Evolutionary conservation across 1,140 invertebrate genomes (phyloP).

Genomic region (Drosophila mauritiana): DNA sequence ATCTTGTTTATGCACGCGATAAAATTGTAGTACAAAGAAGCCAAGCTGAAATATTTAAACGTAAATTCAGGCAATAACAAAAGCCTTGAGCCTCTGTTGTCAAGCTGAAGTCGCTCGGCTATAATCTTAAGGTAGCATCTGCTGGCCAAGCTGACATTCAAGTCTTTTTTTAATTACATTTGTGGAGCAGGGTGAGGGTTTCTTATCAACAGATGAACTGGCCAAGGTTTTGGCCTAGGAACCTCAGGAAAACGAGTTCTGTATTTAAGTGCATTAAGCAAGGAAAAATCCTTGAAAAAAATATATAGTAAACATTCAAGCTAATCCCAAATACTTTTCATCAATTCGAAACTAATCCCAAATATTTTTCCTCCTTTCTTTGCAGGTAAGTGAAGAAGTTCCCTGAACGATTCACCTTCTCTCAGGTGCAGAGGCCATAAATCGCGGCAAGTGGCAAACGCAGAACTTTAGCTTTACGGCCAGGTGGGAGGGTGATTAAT

Average conservation of each 20-base stretch:
- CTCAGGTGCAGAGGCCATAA: constrained; percentile 51
- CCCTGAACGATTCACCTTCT: constrained; percentile 8
- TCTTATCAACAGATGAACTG: constrained; percentile 29
- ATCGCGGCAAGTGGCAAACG: constrained; percentile 68
- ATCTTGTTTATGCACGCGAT: constrained; percentile 81
- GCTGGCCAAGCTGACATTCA: constrained; percentile 55
- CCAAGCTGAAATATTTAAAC: constrained; percentile 40
- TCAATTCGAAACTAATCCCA: constrained; percentile 32
- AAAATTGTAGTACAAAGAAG: constrained; percentile 66
- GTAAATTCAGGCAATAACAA: constrained; percentile 66
- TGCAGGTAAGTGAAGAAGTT: constrained; percentile 66
- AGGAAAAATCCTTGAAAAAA: not conserved
- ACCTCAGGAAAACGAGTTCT: constrained; percentile 7
- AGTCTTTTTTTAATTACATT: constrained; percentile 20
- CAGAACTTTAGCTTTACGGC: constrained; percentile 53
- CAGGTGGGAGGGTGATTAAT: constrained; percentile 26
- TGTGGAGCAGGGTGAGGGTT: not conserved
- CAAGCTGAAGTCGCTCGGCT: constrained; percentile 32
- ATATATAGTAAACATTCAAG: too few species aligned
- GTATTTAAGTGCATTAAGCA: constrained; percentile 2
- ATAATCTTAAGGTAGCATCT: constrained; percentile 80
- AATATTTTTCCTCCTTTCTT: constrained; percentile 44
- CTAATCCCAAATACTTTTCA: constrained; percentile 15
- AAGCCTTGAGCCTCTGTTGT: constrained; percentile 58
- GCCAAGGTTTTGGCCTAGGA: constrained; percentile 22